Evolutionary conservation across 2,888 invertebrate genomes (phyloP), one percentile per base, ranked within the genome.

Genomic region (Tanytarsus gracilentus): DNA sequence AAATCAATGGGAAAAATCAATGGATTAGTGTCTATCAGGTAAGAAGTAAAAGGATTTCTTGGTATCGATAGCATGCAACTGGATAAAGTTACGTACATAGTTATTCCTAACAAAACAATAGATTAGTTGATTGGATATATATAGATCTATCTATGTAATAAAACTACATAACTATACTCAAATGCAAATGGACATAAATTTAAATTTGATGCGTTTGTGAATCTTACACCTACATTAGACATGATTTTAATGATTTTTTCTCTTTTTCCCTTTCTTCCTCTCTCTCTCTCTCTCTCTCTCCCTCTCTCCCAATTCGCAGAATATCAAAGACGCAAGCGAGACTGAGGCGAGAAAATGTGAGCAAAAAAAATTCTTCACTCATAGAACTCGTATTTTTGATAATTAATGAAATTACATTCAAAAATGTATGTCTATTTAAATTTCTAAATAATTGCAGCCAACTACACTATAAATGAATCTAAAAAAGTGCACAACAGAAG

Each of bases 401-500:
- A 11, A 11, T 9, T 33, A 33, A 11, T 33, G 33, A n/a, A n/a
- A n/a, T n/a, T n/a, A n/a, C n/a, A n/a, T n/a, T n/a, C n/a, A 33
- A 9, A 33, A 11, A 33, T 33, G n/a, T 5, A 33, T 33, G 6
- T 33, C n/a, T n/a, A 11, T 33, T 9, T 33, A 33, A 33, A 8
- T 44, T 23, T 16, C 21, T 44, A 18, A 23, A 18, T 44, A n/a
- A 25, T 25, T n/a, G 1, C 6, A 50, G 29, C 36, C 36, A 61
- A 52, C 44, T 61, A 52, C 23, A 44, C 44, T 4, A 48, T 71
- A 49, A 65, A 65, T 63, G 73, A 71, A 66, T 71, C 73, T 51
- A 71, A 71, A 58, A 71, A 69, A 62, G 64, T 68, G 64, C 67
- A 70, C 29, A 74, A 74, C 65, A 29, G 40, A 21, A 26, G 40